Evolutionary conservation across 2,797 vertebrate genomes (phyloP), one percentile per base, ranked within the genome.

Genomic region (Crossoptilon crossoptilon): DNA sequence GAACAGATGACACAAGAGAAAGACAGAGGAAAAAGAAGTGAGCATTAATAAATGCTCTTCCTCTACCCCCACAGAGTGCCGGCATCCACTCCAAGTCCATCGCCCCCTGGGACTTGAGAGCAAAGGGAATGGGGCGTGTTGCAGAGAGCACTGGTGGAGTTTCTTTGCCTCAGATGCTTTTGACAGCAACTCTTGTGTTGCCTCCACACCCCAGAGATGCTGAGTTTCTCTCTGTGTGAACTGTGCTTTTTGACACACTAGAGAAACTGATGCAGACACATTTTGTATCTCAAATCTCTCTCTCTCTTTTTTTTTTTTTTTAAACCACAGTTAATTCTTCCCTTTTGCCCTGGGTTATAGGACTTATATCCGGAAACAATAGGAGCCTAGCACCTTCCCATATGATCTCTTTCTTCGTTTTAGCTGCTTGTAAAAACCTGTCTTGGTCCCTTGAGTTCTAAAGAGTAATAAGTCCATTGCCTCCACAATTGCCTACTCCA

Each of bases 331-430:
- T 96, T 97, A 97, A 97, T 96, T 97, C 95, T 97, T 97, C 82
- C 95, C 88, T 96, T 97, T 97, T 95, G 94, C 91, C 93, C 81
- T 94, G 80, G 85, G 71, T 97, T 97, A 95, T 96, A 97, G 92
- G 93, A 95, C 85, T 95, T 96, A 96, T 51, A 85, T 89, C 93
- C 94, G 92, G 95, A 97, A 97, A 97, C 94, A 97, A 96, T 96
- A 97, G 95, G 92, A 97, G 95, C 87, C 97, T 97, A 96, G 94
- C 97, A 97, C 96, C 96, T 97, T 97, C 94, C 94, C 95, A 97
- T 91, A 97, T 96, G 96, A 98, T 96, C 93, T 92, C 93, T 95
- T 93, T 86, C 62, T 76, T 97, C 84, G 46, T 93, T 95, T 95
- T 97, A 94, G 87, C 96, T 93, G 92, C 91, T 97, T 96, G 92